Percentiles rank a stretch among this genome's conserved stretches.
phyloP scores from a whole-genome alignment of 23 tunicate species.

The Oikopleura vanhoeffeni region DNA sequence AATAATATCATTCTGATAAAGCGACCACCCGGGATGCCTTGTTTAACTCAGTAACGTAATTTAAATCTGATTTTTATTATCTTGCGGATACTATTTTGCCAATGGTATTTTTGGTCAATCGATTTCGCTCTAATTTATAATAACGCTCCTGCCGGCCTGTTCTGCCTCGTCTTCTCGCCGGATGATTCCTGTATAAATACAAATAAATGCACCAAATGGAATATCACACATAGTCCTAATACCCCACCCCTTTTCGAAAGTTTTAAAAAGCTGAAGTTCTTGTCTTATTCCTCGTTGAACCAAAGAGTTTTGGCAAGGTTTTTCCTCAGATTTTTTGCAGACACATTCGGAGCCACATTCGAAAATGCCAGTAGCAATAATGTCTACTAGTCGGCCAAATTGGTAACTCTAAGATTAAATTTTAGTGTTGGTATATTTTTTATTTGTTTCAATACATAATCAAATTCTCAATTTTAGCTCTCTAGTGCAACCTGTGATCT shows the following conservation, averaged over 20 bases:
- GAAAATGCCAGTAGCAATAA: constrained; percentile 27
- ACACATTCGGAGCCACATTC: constrained; percentile 59
- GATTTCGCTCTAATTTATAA: no score
- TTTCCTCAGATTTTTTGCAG: constrained; percentile 25
- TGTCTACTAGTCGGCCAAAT: constrained; percentile 4
- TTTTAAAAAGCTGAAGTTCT: constrained; percentile 66
- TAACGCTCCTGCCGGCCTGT: background rate
- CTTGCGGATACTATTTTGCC: no score
- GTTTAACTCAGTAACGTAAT: no score
- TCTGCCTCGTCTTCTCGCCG: constrained; percentile 9
- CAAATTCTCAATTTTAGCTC: no score
- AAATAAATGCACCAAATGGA: constrained; percentile 60
- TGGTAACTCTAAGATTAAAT: background rate
- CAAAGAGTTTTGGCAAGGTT: constrained; percentile 48
- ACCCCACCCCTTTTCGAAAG: constrained; percentile 97
- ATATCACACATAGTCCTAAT: constrained; percentile 66
- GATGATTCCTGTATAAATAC: constrained; percentile 54
- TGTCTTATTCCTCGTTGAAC: constrained; percentile 72
- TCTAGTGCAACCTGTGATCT: no score
- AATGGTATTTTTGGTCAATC: no score
- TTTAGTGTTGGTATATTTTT: no score
- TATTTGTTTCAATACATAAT: no score
- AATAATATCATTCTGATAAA: no score
- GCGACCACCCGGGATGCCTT: no score
- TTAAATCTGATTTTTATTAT: no score